Percentiles rank a stretch among this genome's conserved stretches.
Conservation (phyloP, 1,140 invertebrate genomes). For the Brachystomella parvula region DNA sequence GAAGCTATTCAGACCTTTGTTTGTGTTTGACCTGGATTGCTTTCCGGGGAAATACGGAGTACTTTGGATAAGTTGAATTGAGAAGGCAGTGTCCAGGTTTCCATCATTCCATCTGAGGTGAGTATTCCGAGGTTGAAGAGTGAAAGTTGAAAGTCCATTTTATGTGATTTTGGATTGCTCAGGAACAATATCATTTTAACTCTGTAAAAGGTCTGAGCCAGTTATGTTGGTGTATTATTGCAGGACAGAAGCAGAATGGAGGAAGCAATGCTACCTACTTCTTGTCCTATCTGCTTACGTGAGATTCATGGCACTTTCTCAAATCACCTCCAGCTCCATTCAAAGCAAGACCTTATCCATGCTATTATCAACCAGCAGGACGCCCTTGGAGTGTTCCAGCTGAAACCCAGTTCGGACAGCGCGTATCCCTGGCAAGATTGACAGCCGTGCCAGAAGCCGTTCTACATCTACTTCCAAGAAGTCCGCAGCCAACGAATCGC, state of each 20-base stretch:
- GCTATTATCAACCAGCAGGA: neutral
- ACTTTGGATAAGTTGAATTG: no score
- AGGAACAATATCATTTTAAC: neutral
- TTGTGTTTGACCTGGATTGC: no score
- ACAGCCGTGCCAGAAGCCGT: neutral
- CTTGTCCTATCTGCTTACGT: constrained; percentile 26
- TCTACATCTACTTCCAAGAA: neutral
- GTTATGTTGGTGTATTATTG: neutral
- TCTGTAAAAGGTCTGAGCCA: neutral
- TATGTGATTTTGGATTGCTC: neutral
- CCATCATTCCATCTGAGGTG: neutral
- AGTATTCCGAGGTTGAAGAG: neutral
- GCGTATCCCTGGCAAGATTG: neutral
- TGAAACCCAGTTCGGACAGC: neutral
- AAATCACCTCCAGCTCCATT: constrained; percentile 24
- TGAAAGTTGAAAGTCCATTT: neutral
- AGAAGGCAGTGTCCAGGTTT: neutral
- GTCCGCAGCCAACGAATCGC: neutral
- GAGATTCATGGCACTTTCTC: neutral
- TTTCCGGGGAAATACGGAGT: no score
- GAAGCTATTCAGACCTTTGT: no score
- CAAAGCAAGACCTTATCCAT: constrained; percentile 21
- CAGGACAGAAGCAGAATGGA: neutral
- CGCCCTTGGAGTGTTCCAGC: neutral
- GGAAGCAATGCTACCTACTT: constrained; percentile 1